Evolutionary conservation across 2,888 invertebrate genomes (phyloP), one percentile per base, ranked within the genome.

Genomic region (Capitulum mitella): DNA sequence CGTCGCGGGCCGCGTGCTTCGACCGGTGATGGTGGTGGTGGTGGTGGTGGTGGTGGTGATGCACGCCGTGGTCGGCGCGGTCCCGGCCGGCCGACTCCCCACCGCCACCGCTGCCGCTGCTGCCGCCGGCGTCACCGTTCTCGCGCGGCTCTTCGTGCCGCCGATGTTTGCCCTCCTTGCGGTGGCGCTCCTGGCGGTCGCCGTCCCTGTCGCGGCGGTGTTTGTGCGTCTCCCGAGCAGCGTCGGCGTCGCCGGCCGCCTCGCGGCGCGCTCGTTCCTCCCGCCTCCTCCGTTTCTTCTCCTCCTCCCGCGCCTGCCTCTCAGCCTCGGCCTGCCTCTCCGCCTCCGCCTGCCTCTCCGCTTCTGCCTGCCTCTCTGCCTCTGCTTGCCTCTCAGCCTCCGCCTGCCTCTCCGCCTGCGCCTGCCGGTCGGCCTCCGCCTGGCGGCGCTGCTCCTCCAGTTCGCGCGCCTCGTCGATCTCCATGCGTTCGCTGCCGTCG

Each of bases 401-500:
- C 40, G 26, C 16, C 70, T 40, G 40, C 26, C 26, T 26, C 70
- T 70, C 34, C 6, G 5, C 5, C 22, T 34, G 34, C 26, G 5
- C 26, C 70, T 40, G 37, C 43, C 12, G 6, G 6, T 43, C 51
- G 19, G n/a, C 58, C n/a, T 26, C 29, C 29, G n/a, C 58, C 51
- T 32, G 3, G 19, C 34, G 34, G 10, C 40, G 37, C 70, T 70
- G 70, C 40, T 70, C 40, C 70, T 70, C 37, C 10, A 26, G 37
- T 1, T 16, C 64, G 3, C 64, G 64, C 26, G 40, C 70, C 40
- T 70, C 40, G 40, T 70, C 70, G 26, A 70, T 40, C 40, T 70
- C 37, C 40, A 70, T 37, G 19, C 70, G 8, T 1, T 70, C 70
- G 26, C 70, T 70, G 37, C 26, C 80, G 19, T 79, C 76, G 37